phyloP scores from a whole-genome alignment of 2,797 vertebrate genomes.

The Alosa sapidissima region DNA sequence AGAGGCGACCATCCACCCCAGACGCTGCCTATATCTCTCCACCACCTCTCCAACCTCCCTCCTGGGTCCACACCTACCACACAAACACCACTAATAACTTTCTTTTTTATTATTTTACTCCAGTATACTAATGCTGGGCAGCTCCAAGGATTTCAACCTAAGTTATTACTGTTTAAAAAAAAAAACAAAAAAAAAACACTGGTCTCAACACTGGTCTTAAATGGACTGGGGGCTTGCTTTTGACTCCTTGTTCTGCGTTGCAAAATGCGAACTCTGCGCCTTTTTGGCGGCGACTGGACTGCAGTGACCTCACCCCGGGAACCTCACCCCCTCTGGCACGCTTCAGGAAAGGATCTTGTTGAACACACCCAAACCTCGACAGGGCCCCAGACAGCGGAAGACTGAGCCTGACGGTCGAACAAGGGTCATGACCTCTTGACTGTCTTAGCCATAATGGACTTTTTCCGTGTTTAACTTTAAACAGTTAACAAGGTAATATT shows the following conservation, averaged over 20 bases:
- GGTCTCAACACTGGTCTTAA: conserved; percentile 81
- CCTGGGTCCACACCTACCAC: conserved; percentile 61
- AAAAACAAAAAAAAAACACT: conserved; percentile 36
- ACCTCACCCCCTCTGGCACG: conserved; percentile 26
- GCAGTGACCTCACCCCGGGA: conserved; percentile 53
- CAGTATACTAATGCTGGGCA: conserved; percentile 63
- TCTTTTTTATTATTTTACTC: conserved; percentile 39
- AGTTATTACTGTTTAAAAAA: conserved; percentile 72
- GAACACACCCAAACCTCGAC: conserved; percentile 31
- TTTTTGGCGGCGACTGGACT: conserved; percentile 59
- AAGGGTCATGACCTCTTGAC: conserved; percentile 53
- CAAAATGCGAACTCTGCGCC: conserved; percentile 58
- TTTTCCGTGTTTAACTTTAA: conserved; percentile 27
- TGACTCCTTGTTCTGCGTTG: conserved; percentile 49
- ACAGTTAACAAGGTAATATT: conserved; percentile 35
- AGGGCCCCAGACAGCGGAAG: conserved; percentile 23
- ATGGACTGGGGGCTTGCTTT: conserved; percentile 51
- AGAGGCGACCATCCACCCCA: neutral
- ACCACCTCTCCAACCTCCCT: conserved; percentile 55
- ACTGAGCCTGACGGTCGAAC: conserved; percentile 17
- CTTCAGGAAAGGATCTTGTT: conserved; percentile 28
- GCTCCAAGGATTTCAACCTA: conserved; percentile 68
- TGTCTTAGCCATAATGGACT: conserved; percentile 48
- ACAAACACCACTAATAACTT: conserved; percentile 71
- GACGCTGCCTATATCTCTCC: conserved; percentile 40